Evolutionary conservation across 1,140 invertebrate species (phyloP).

Genomic region (Eciton burchellii): DNA sequence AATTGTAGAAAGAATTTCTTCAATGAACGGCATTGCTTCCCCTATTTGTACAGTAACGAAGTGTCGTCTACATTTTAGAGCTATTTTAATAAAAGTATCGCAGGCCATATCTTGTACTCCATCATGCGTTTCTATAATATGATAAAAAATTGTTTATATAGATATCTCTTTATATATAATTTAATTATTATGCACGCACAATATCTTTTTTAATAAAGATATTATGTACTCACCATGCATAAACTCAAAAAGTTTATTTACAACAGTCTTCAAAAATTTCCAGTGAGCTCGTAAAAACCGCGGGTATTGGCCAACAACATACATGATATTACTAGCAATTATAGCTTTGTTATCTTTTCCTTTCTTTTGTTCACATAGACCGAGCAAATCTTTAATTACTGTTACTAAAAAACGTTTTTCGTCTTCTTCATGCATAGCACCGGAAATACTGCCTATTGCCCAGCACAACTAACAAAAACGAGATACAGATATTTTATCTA

Average conservation of each 20-base stretch:
- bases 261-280: conserved; percentile 99
- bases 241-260: conserved; percentile 99
- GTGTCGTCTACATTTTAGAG: conserved; percentile 98
- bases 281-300: conserved; percentile 99
- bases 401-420: conserved; percentile 99
- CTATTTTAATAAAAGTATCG: conserved; percentile 99
- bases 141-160: conserved; percentile 16
- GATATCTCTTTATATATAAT: neutral
- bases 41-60: conserved; percentile 99
- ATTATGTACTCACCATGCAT: conserved; percentile 95
- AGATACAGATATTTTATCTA: conserved; percentile 2
- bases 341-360: conserved; percentile 99
- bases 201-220: conserved; percentile 1
- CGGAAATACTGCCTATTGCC: conserved; percentile 99
- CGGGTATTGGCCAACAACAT: conserved; percentile 99
- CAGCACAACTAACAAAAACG: conserved; percentile 92
- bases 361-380: conserved; percentile 99
- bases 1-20: conserved; percentile 98
- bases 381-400: conserved; percentile 99
- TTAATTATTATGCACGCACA: neutral
- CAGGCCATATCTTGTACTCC: conserved; percentile 99
- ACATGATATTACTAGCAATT: conserved; percentile 99
- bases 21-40: conserved; percentile 98
- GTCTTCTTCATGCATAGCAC: conserved; percentile 99
- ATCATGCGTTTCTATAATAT: conserved; percentile 96